These are phyloP conservation scores for Cricetomys ansorgei DNA, from an alignment of 2,113 vertebrate species.

Conservation along the genomic window DNA sequence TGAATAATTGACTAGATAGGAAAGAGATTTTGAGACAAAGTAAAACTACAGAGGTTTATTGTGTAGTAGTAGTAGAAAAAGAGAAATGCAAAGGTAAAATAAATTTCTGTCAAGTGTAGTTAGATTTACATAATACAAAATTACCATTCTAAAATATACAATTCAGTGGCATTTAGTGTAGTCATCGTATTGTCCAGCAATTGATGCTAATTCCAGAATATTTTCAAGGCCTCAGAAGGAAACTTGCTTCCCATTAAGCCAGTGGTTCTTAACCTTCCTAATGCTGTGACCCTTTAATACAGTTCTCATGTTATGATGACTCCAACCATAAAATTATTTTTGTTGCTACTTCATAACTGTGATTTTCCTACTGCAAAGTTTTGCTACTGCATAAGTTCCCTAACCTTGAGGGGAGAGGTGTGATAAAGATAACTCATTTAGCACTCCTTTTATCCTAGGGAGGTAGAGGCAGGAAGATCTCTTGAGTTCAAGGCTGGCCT, in stretches of 20 bases:
- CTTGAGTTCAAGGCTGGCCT: no score
- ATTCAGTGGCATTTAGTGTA: background rate
- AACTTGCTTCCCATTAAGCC: background rate
- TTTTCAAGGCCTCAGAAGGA: background rate
- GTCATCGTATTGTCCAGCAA: background rate
- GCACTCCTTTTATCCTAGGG: no score
- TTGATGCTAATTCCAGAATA: background rate
- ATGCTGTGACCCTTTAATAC: no score
- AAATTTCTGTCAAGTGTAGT: background rate
- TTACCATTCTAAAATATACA: background rate
- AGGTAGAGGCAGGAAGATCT: no score
- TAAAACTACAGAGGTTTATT: background rate
- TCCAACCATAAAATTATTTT: no score
- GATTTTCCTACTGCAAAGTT: no score
- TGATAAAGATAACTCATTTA: background rate
- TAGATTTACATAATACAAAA: background rate
- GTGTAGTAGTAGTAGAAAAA: conserved; percentile 6
- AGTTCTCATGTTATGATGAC: no score
- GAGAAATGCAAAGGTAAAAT: no score
- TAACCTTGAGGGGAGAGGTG: background rate
- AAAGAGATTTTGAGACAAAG: background rate
- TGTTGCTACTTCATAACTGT: no score
- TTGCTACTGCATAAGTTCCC: background rate
- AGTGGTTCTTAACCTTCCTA: no score
- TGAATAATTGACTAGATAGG: background rate